Base-by-base conservation (phyloP, 2,888 invertebrate species). In the Aphodius sticticus region DNA sequence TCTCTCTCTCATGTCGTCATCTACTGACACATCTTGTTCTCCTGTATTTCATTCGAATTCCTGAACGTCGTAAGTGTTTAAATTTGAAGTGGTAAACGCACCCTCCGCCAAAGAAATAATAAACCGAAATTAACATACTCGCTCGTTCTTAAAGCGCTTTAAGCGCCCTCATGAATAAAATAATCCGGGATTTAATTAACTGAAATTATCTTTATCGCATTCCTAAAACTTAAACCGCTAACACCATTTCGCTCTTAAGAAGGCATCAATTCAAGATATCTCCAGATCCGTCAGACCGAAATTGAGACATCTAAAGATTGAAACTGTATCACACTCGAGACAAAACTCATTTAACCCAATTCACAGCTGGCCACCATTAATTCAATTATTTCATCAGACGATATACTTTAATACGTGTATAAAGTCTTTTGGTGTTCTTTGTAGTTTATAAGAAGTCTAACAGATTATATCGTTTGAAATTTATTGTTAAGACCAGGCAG, bases 181-280 rank as follows among this genome's bases (percentile, higher is more conserved):
- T 53, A 53, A 53, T 53, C 53, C 53, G 53, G 53, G 53, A 53
- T 53, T 53, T 53, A 53, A 53, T 53, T 53, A 53, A 53, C 53
- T 53, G 9, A 53, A 53, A 53, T 53, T 53, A 53, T 53, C 53
- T 53, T 53, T 53, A 53, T 53, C 53, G 53, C 53, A 53, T 53
- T 53, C 53, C 53, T 53, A 53, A 53, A 53, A 53, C 2, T 53
- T 53, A 53, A 53, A 53, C 53, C 53, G 53, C 53, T 53, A 53
- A 53, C 53, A 53, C 53, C 7, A 53, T 53, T 53, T 5, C 53
- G 3, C 53, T 53, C 53, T 53, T 53, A 53, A 53, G 53, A 12
- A 53, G 53, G 53, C 4, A 53, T 1, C 53, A 53, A 53, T 53
- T 0, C 53, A 12, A 53, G 53, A 9, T 53, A 53, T 53, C 53